A percentile compares a stretch with the other conserved stretches of the same genome.
phyloP scores from a whole-genome alignment of 2,797 vertebrate species.

The Furcifer pardalis region DNA sequence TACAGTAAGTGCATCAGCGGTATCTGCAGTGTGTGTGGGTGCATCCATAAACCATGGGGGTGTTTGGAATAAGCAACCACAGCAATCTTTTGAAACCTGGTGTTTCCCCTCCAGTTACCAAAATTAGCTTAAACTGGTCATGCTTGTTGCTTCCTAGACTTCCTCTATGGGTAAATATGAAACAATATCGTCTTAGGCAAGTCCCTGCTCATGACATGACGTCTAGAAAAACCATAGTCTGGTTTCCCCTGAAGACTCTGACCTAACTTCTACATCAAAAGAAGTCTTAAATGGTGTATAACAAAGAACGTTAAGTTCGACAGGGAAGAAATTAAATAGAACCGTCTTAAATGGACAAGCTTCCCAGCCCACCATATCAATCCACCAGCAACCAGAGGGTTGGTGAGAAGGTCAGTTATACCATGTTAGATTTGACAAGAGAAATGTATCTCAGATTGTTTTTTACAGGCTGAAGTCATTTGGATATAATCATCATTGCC shows the following conservation, averaged over 20 bases:
- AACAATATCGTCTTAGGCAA: not conserved
- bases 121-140: not conserved
- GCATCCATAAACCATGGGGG: too few species aligned
- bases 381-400: not conserved
- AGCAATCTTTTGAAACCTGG: not conserved
- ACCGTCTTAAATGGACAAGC: not conserved
- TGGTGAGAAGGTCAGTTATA: not conserved
- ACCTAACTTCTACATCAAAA: not conserved
- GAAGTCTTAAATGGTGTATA: not conserved
- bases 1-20: too few species aligned
- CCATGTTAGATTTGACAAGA: not conserved
- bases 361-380: not conserved
- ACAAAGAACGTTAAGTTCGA: not conserved
- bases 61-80: not conserved
- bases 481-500: too few species aligned
- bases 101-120: not conserved
- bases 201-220: not conserved
- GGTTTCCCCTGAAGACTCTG: not conserved
- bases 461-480: not conserved
- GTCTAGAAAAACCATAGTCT: not conserved
- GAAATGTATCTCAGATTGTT: not conserved
- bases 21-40: not conserved
- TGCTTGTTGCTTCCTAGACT: not conserved
- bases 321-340: not conserved
- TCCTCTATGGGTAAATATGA: not conserved